A percentile compares a stretch with the other conserved stretches of the same genome.
Evolutionary conservation across 35 echinoderm and acorn worm genomes (phyloP).

Genomic region (Ptychodera flava): DNA sequence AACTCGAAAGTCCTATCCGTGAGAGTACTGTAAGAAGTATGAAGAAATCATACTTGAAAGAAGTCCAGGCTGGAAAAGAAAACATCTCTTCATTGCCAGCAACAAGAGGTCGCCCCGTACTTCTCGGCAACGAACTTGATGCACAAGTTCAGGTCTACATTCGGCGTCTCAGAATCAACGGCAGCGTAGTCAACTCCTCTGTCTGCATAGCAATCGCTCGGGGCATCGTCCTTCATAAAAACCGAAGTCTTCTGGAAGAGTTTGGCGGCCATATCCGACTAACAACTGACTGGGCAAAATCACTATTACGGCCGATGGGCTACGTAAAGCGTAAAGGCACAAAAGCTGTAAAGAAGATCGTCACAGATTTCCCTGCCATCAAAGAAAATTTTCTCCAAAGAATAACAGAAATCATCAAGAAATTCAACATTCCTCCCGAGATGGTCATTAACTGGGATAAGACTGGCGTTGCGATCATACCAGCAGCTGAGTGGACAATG

Average conservation of each 20-base stretch:
- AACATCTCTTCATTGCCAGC: too few species aligned
- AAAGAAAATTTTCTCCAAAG: constrained; percentile 8
- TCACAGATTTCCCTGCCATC: constrained; percentile 9
- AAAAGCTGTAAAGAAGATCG: constrained; percentile 4
- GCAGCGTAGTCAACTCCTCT: constrained; percentile 6
- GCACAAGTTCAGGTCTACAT: constrained; percentile 11
- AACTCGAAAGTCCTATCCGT: too few species aligned
- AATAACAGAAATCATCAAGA: constrained; percentile 18
- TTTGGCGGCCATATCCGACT: too few species aligned
- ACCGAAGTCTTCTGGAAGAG: too few species aligned
- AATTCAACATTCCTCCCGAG: constrained; percentile 33
- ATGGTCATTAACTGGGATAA: constrained; percentile 55
- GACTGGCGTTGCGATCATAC: constrained; percentile 38
- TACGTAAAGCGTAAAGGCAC: constrained; percentile 31
- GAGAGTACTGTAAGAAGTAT: too few species aligned
- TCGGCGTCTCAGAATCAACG: background rate
- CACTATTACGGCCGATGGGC: too few species aligned
- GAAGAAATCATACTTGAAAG: too few species aligned
- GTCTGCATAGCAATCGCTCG: too few species aligned
- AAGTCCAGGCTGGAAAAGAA: too few species aligned
- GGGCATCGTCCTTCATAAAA: constrained; percentile 3
- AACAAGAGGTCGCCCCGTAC: constrained; percentile 21
- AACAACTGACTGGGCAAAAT: too few species aligned
- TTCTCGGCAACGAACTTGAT: constrained; percentile 17
- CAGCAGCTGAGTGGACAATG: constrained; percentile 32